Base-by-base conservation (phyloP, 2,888 invertebrate species). In the Tetrapedia diversipes region DNA sequence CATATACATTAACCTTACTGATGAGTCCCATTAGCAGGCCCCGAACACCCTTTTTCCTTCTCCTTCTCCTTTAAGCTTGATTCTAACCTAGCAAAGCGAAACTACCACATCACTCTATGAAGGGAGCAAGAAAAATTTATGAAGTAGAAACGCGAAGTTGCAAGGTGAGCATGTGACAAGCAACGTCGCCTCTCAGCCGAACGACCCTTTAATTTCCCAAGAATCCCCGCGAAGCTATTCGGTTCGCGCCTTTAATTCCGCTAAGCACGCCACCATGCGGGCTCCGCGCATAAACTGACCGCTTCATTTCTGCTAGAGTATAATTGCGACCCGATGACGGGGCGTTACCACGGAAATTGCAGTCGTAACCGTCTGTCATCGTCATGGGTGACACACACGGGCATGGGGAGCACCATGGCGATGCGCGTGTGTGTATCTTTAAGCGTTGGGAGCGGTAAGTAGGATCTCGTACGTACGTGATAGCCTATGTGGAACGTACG, bases 401-500 rank as follows among this genome's bases (percentile, higher is more conserved):
- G 51, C 45, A n/a, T 32, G 34, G 34, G 4, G 57, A 22, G 14
- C 29, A 16, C n/a, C 39, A 16, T 24, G 10, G n/a, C 45, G 43
- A 56, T 16, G n/a, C n/a, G n/a, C n/a, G n/a, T n/a, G n/a, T n/a
- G n/a, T n/a, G 64, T 74, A 39, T 66, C 60, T 74, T 76, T 60
- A 32, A 59, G 63, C 57, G 41, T 37, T 39, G 29, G 24, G 19
- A 56, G 16, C 61, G 29, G 57, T 72, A 77, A 73, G 70, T 78
- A 73, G 73, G 78, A 78, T 67, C 78, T 66, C 65, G 43, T 47
- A 49, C 29, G 70, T 67, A 70, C 66, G 66, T 27, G 74, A 73
- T 67, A 63, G 69, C 74, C 73, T 84, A 86, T 85, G 87, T 87
- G 63, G 87, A 86, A 87, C 86, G 80, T 76, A 73, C 84, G 81